Percentiles rank a stretch among this genome's conserved stretches.
These are phyloP conservation scores for Mus spicilegus DNA, from an alignment of 2,113 vertebrate species.

Conservation along the genomic window DNA sequence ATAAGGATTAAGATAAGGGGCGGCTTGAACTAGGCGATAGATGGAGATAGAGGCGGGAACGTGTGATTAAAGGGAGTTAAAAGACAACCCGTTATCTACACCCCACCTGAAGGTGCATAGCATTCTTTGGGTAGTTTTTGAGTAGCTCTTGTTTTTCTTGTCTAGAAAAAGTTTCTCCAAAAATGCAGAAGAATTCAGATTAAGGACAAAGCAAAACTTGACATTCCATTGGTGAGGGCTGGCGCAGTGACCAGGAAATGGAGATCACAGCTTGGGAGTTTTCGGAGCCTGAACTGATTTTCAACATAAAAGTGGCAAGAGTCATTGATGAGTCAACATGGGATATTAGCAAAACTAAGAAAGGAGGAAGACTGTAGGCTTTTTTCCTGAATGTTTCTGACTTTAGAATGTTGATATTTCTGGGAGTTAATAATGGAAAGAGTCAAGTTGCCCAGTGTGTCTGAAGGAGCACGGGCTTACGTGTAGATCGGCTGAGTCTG, in stretches of 20 bases:
- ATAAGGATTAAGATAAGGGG: neutral
- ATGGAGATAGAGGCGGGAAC: neutral
- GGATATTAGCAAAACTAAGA: neutral
- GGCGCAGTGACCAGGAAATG: neutral
- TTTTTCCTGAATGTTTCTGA: neutral
- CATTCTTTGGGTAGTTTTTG: neutral
- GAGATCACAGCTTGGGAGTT: neutral
- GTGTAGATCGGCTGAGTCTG: neutral
- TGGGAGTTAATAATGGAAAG: neutral
- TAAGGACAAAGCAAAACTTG: constrained; percentile 2
- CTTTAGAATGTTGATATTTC: neutral
- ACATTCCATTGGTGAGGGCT: neutral
- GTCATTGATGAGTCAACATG: neutral
- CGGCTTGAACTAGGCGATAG: neutral
- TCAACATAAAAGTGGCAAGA: neutral
- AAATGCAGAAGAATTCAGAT: neutral
- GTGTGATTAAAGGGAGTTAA: constrained; percentile 25
- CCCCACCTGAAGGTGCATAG: neutral
- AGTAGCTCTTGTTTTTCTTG: constrained; percentile 48
- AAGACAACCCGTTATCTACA: neutral
- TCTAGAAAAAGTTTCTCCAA: constrained; percentile 20
- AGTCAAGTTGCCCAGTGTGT: neutral
- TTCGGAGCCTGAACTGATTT: constrained; percentile 33
- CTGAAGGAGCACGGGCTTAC: neutral
- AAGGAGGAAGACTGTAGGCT: neutral